Evolutionary conservation across 2,797 vertebrate genomes (phyloP).

Genomic region (Rousettus madagascariensis): DNA sequence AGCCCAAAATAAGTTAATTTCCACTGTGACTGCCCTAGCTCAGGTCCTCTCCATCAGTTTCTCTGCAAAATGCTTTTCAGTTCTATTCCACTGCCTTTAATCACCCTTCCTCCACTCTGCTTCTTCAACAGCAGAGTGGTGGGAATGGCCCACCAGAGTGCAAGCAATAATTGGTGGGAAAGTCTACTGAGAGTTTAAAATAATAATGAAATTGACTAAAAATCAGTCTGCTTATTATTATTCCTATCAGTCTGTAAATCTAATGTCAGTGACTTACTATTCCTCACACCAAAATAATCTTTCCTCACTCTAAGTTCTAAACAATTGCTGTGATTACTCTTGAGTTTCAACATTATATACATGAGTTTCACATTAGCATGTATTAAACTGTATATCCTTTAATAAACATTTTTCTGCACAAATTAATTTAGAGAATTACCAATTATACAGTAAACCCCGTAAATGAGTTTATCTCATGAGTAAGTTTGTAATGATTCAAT

Average conservation of each 20-base stretch:
- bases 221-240: not conserved
- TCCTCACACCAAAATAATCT: not conserved
- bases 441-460: not conserved
- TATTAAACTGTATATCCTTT: not conserved
- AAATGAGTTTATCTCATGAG: not conserved
- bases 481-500: not conserved
- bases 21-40: not conserved
- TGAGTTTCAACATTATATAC: not conserved
- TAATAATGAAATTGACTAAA: not conserved
- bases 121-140: not conserved
- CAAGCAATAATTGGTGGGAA: not conserved
- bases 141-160: fast-evolving
- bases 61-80: not conserved
- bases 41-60: not conserved
- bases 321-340: constrained; percentile 4
- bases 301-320: not conserved
- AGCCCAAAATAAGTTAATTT: not conserved
- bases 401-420: constrained; percentile 41
- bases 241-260: not conserved
- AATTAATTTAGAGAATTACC: constrained; percentile 38
- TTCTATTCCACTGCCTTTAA: not conserved
- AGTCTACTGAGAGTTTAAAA: not conserved
- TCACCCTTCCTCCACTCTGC: not conserved
- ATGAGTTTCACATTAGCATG: not conserved
- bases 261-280: not conserved